Percentiles rank a stretch among this genome's conserved stretches.
Conservation (phyloP, 2,113 vertebrate genomes). For the Ivindomyrus marchei region DNA sequence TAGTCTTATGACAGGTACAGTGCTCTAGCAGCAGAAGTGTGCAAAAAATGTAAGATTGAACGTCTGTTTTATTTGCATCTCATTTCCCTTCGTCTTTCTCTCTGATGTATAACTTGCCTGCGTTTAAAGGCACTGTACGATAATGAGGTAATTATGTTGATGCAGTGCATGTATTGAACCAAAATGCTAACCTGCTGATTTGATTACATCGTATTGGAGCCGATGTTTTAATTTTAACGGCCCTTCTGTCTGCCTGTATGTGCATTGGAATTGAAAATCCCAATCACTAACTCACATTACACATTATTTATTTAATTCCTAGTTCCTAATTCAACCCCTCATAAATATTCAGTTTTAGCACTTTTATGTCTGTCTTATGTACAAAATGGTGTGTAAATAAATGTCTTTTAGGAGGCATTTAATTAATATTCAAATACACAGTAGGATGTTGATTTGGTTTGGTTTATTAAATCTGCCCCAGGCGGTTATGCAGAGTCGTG, state of each 20-base stretch:
- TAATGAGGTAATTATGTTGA: not conserved
- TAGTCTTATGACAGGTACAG: not conserved
- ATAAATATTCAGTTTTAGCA: not conserved
- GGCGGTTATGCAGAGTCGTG: not conserved
- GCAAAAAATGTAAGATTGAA: not conserved
- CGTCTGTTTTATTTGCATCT: not conserved
- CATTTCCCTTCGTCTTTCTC: not conserved
- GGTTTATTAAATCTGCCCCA: slow-evolving; percentile 8
- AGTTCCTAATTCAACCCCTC: not conserved
- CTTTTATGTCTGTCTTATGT: not conserved
- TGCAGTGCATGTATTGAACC: not conserved
- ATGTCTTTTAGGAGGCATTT: slow-evolving; percentile 3
- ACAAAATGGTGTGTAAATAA: slow-evolving; percentile 8
- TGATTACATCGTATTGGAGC: not conserved
- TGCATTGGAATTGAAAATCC: not conserved
- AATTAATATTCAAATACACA: slow-evolving; percentile 8
- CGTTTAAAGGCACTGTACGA: not conserved
- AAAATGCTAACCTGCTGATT: slow-evolving; percentile 13
- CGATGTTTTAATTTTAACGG: slow-evolving; percentile 17
- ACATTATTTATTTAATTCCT: not conserved
- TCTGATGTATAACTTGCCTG: not conserved
- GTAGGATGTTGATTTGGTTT: slow-evolving; percentile 6
- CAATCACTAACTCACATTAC: not conserved
- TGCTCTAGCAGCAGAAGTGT: not conserved
- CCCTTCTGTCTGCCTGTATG: not conserved